These are phyloP conservation scores for Bos taurus DNA, from an alignment of 2,113 vertebrate species.

Conservation along the genomic window ARS-UCD2.0 NC_037330.1:43009001-43009500, in stretches of 20 bases:
- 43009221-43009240: background rate
- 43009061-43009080: background rate
- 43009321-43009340: background rate
- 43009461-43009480: background rate
- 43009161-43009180: background rate
- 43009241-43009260: background rate
- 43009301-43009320: background rate
- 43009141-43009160: slow-evolving; percentile 1
- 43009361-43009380: background rate
- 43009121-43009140: background rate
- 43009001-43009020: background rate
- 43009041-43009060: background rate
- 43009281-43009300: background rate
- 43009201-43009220: background rate
- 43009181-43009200: background rate
- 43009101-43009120: background rate
- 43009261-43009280: background rate
- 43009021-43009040: background rate
- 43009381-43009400: background rate
- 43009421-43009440: background rate
- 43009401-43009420: background rate
- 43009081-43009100: background rate
- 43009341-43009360: background rate
- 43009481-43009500: background rate
- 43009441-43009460: background rate